Evolutionary conservation across 1,140 invertebrate genomes (phyloP).

Genomic region (Pseudomyrmex concolor): DNA sequence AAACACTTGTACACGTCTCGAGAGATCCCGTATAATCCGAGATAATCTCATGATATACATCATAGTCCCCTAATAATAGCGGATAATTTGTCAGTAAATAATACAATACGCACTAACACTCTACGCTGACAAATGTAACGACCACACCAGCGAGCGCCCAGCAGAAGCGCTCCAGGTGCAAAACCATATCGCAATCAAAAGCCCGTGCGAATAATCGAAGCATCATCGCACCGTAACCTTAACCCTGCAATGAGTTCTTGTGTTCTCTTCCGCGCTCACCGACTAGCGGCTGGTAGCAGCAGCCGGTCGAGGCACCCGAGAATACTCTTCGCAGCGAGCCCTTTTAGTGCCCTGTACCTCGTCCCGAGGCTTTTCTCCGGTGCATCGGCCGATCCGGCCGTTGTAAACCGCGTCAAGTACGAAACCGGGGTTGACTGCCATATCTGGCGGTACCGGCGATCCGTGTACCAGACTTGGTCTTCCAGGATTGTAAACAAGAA

Average conservation of each 20-base stretch:
- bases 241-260: slow-evolving; percentile 43
- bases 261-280: not conserved
- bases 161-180: not conserved
- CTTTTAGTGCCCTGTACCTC: slow-evolving; percentile 49
- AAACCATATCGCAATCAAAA: slow-evolving; percentile 29
- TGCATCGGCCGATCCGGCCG: slow-evolving; percentile 67
- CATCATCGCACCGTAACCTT: slow-evolving; percentile 14
- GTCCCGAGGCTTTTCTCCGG: slow-evolving; percentile 39
- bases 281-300: slow-evolving; percentile 13
- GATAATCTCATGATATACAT: not conserved
- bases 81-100: slow-evolving; percentile 1
- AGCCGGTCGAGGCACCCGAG: not conserved
- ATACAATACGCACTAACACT: not conserved
- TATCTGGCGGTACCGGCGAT: slow-evolving; percentile 69
- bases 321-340: slow-evolving; percentile 12
- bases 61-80: not conserved
- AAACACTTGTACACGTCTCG: too few species aligned
- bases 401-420: slow-evolving; percentile 75
- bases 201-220: slow-evolving; percentile 34
- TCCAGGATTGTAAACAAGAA: slow-evolving; percentile 81
- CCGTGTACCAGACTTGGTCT: slow-evolving; percentile 56
- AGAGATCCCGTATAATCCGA: not conserved
- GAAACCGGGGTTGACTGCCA: slow-evolving; percentile 76
- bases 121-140: not conserved
- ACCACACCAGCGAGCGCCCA: not conserved